These are phyloP conservation scores for Poicephalus meyeri DNA, from an alignment of 2,113 vertebrate species.

Conservation along the genomic window DNA sequence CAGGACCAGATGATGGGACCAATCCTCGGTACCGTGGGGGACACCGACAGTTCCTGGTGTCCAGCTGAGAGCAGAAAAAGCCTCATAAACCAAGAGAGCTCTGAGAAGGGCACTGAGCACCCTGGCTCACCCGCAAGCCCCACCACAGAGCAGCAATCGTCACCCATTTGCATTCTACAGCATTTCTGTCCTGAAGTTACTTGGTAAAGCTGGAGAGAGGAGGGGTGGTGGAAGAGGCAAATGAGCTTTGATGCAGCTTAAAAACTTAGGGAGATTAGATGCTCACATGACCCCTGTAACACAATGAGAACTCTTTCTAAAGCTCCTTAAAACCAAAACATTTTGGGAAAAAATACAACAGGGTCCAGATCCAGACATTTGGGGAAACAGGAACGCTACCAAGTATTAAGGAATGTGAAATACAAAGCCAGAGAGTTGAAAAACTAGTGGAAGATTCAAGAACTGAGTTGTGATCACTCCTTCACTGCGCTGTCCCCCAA, in stretches of 20 bases:
- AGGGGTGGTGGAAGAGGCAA: neutral
- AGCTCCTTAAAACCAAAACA: constrained; percentile 7
- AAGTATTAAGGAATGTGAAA: neutral
- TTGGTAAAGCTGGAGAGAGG: neutral
- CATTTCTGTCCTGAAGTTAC: neutral
- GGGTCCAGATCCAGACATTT: neutral
- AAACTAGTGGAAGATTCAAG: neutral
- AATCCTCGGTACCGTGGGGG: rapidly evolving
- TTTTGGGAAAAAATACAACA: neutral
- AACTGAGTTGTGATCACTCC: neutral
- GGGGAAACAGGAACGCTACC: neutral
- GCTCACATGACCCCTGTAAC: constrained; percentile 3
- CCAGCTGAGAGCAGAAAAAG: neutral
- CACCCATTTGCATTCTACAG: neutral
- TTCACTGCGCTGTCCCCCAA: neutral
- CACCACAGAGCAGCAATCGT: neutral
- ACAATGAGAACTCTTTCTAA: constrained; percentile 28
- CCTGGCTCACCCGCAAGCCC: rapidly evolving
- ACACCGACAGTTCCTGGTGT: too few relatives aligned
- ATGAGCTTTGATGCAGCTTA: constrained; percentile 19
- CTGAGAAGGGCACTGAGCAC: neutral
- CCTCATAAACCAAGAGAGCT: neutral
- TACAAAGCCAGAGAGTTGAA: neutral
- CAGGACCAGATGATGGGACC: neutral
- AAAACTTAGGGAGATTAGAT: constrained; percentile 20